Evolutionary conservation across 2,113 vertebrate genomes (phyloP).

Genomic region (Acanthisitta chloris): DNA sequence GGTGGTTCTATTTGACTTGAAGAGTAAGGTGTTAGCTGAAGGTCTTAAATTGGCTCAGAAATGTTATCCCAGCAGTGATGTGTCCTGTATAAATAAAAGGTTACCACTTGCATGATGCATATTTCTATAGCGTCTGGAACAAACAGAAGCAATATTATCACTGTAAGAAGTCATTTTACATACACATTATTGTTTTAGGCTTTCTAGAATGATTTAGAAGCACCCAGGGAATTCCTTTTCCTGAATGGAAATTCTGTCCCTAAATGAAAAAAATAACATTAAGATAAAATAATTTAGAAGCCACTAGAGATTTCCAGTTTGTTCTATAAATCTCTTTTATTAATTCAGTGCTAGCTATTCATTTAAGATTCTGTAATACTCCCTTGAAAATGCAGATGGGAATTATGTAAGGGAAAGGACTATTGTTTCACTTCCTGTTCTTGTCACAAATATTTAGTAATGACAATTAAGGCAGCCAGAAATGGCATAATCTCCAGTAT

Average conservation of each 20-base stretch:
- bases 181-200: not conserved
- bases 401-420: not conserved
- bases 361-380: not conserved
- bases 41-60: not conserved
- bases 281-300: not conserved
- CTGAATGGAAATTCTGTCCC: not conserved
- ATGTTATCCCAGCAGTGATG: not conserved
- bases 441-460: not conserved
- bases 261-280: not conserved
- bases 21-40: not conserved
- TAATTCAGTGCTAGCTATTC: not conserved
- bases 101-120: not conserved
- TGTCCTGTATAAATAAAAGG: not conserved
- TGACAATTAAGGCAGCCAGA: not conserved
- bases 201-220: not conserved
- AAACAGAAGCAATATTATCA: not conserved
- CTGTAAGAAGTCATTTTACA: not conserved
- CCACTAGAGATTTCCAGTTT: not conserved
- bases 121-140: not conserved
- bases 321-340: not conserved
- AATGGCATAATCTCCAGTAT: not conserved
- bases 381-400: not conserved
- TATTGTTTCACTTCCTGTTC: slow-evolving; percentile 25
- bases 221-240: not conserved
- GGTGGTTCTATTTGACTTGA: not conserved